Conservation (phyloP, 1,140 invertebrate species). For the Philaenus spumarius region DNA sequence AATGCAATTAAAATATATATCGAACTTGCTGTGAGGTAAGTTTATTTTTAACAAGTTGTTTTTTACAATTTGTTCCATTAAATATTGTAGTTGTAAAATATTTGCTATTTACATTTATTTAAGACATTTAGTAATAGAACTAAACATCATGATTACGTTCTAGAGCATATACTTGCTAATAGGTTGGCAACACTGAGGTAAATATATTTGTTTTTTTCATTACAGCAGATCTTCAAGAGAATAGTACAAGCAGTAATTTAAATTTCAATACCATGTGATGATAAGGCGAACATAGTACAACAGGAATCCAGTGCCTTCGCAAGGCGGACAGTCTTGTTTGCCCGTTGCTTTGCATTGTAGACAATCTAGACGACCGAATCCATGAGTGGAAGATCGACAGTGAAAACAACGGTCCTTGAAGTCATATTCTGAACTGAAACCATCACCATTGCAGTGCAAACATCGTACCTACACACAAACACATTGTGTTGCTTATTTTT, state of each 20-base stretch:
- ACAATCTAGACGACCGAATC: constrained; percentile 42
- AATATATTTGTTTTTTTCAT: too few relatives aligned
- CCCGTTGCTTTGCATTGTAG: constrained; percentile 44
- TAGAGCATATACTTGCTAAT: too few relatives aligned
- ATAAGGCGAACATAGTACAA: constrained; percentile 46
- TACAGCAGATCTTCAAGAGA: too few relatives aligned
- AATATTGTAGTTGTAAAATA: too few relatives aligned
- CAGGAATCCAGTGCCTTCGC: constrained; percentile 44
- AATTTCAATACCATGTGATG: constrained; percentile 42
- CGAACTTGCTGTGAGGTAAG: too few relatives aligned
- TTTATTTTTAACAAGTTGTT: too few relatives aligned
- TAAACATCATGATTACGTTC: too few relatives aligned
- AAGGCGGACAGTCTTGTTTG: constrained; percentile 40
- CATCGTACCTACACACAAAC: constrained; percentile 35
- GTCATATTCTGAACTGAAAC: constrained; percentile 37
- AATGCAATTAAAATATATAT: too few relatives aligned
- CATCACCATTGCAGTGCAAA: constrained; percentile 43
- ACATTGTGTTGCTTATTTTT: neutral
- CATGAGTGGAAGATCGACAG: constrained; percentile 41
- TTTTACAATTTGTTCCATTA: too few relatives aligned
- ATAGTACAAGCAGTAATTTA: neutral
- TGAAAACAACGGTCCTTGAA: constrained; percentile 42
- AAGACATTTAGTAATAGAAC: too few relatives aligned
- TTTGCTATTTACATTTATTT: too few relatives aligned
- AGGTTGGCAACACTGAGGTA: too few relatives aligned